Base-by-base conservation (phyloP, 2,888 invertebrate genomes). In the Tetragnatha montana region DNA sequence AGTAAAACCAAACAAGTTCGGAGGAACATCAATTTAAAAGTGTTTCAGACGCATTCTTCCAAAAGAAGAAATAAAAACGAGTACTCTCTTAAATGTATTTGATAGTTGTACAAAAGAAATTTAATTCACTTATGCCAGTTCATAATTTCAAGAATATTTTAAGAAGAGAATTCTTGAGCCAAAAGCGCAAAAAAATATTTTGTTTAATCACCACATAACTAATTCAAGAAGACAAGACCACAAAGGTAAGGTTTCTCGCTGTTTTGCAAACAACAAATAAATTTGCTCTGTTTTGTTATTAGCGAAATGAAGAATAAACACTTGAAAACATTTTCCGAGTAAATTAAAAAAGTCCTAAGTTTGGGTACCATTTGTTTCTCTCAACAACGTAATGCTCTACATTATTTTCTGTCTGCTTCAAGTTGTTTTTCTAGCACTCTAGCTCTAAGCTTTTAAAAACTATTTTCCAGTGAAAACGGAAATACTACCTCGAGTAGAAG, bases 381-480 rank as follows among this genome's bases (percentile, higher is more conserved):
- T 68, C 60, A 81, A 68, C 51, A 81, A 83, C 68, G 68, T 83
- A 83, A 83, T 83, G 75, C 68, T 75, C 60, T 83, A 69, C 47
- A 83, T 83, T 76, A 75, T 83, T 83, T 76, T 83, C 83, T 69
- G 75, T 83, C 85, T 71, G 79, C 71, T 85, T 69, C 21, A 79
- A 79, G 78, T 17, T 50, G 69, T 51, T 85, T 60, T 85, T 78
- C 70, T 78, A 70, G 49, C 22, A 19, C 71, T 79, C 21, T 71
- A 10, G 14, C 22, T 70, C 70, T 22, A 51, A 35, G 50, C 78
- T 76, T 70, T 85, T 85, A 78, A 78, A 84, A 85, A 51, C 85
- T 79, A 50, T 79, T 85, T 85, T 50, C 78, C 68, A 85, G 51
- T 71, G 78, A 71, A 85, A 85, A 79, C 78, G 85, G 85, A 85